A percentile compares a stretch with the other conserved stretches of the same genome.
Conservation (phyloP, 2,797 vertebrate genomes). For the Lepilemur ruficaudatus region DNA sequence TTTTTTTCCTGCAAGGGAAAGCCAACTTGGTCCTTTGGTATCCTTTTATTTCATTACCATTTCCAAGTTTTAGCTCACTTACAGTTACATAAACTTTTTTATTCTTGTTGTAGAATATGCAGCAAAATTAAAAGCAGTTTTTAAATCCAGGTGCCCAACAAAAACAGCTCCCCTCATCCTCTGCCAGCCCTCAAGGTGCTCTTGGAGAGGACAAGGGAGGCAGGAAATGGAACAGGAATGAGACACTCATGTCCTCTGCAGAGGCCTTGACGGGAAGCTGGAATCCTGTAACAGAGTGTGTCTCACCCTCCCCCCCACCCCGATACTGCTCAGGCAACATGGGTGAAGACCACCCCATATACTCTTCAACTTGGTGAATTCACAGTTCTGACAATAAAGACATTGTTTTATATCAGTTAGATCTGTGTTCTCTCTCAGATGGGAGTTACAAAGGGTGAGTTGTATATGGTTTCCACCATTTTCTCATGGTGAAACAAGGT, state of each 20-base stretch:
- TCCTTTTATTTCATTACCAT: background rate
- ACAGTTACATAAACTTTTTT: background rate
- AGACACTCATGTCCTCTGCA: too few species aligned
- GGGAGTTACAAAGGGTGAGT: background rate
- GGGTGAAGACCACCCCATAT: background rate
- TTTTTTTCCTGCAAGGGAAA: background rate
- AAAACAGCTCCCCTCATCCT: background rate
- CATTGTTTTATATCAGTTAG: background rate
- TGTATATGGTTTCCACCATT: background rate
- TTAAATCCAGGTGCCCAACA: background rate
- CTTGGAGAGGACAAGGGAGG: background rate
- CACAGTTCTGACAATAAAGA: background rate
- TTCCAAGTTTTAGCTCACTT: background rate
- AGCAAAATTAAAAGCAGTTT: background rate
- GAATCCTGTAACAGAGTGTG: background rate
- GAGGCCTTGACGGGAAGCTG: background rate
- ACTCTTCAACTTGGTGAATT: background rate
- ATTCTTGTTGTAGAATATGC: background rate
- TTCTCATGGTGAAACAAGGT: background rate
- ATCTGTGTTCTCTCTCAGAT: background rate
- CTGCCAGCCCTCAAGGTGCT: background rate
- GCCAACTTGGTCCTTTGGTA: background rate
- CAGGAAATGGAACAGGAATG: background rate
- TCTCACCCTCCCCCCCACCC: background rate
- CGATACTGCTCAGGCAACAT: background rate